Evolutionary conservation across 2,888 invertebrate species (phyloP).

Genomic region (Escarpia spicata): DNA sequence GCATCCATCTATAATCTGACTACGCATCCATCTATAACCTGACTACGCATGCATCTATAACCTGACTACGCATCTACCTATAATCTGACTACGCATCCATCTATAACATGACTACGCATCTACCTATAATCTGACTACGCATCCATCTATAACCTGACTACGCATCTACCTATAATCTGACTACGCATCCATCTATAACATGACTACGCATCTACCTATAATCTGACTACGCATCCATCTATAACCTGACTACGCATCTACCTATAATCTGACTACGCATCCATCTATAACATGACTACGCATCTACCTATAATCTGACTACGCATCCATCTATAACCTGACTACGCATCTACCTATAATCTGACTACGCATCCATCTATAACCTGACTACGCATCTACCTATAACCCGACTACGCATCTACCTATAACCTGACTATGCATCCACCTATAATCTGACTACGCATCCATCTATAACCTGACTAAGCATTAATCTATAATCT

Average conservation of each 20-base stretch:
- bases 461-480: too few relatives aligned
- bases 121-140: neutral
- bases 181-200: neutral
- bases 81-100: neutral
- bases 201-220: neutral
- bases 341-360: neutral
- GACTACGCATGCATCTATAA: neutral
- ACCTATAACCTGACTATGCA: too few relatives aligned
- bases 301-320: neutral
- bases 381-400: too few relatives aligned
- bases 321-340: too few relatives aligned
- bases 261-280: neutral
- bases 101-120: neutral
- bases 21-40: neutral
- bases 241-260: neutral
- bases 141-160: neutral
- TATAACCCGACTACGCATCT: too few relatives aligned
- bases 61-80: neutral
- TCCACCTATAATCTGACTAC: too few relatives aligned
- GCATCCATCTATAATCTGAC: too few relatives aligned
- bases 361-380: too few relatives aligned
- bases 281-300: neutral
- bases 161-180: neutral
- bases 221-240: neutral
- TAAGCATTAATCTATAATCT: too few relatives aligned